phyloP scores from a whole-genome alignment of 2,797 vertebrate species.

The Melanotaenia maccullochi region DNA sequence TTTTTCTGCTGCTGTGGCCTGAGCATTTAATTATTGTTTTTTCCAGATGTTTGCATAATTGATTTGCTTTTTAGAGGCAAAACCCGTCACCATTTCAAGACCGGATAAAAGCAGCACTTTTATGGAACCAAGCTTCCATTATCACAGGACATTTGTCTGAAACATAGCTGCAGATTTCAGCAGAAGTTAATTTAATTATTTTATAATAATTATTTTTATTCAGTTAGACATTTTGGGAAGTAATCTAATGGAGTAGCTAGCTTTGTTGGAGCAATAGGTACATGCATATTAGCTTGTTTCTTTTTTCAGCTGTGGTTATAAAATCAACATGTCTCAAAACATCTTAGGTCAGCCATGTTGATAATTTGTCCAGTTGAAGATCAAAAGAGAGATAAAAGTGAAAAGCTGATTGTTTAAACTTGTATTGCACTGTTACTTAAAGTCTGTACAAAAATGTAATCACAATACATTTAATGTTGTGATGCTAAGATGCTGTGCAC shows the following conservation, averaged over 20 bases:
- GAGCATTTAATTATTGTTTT: slow-evolving; percentile 1
- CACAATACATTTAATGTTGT: neutral
- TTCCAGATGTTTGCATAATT: slow-evolving; percentile 35
- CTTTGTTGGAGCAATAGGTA: neutral
- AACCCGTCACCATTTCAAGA: slow-evolving; percentile 2
- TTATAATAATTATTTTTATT: neutral
- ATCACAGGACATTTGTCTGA: neutral
- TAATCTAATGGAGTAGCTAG: neutral
- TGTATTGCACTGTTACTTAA: neutral
- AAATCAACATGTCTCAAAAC: neutral
- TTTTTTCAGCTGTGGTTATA: neutral
- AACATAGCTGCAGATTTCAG: neutral
- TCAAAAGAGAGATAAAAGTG: neutral
- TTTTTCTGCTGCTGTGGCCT: slow-evolving; percentile 11
- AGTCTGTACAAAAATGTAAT: neutral
- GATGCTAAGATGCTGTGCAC: neutral
- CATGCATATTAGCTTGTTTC: neutral
- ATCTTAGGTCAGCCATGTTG: neutral
- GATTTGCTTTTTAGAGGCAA: slow-evolving; percentile 4
- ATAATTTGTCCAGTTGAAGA: neutral
- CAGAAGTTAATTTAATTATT: neutral
- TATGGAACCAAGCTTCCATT: neutral
- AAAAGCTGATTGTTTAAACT: neutral
- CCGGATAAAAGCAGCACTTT: slow-evolving; percentile 3
- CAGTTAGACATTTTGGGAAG: neutral